phyloP scores from a whole-genome alignment of 2,113 vertebrate species.

The Cisticola juncidis region DNA sequence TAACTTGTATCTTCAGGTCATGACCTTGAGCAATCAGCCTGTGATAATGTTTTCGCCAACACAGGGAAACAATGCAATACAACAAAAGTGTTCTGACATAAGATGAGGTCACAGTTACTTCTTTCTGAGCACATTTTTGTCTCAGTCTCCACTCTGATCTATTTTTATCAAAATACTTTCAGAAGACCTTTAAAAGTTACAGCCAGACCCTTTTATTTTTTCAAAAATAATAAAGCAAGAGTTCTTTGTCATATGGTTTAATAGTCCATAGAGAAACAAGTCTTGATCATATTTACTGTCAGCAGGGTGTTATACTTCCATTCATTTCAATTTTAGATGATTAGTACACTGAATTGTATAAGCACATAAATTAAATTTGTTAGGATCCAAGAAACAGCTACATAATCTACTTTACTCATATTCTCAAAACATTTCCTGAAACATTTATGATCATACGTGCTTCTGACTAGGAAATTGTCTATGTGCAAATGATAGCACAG shows the following conservation, averaged over 20 bases:
- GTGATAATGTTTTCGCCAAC: not conserved
- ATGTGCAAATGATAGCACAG: not conserved
- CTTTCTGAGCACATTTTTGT: not conserved
- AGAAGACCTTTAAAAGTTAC: not conserved
- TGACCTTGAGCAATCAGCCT: not conserved
- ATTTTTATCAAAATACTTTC: constrained; percentile 22
- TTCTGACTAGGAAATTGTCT: not conserved
- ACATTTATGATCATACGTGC: not conserved
- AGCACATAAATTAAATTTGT: not conserved
- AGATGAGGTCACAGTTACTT: constrained; percentile 2
- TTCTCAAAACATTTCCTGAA: not conserved
- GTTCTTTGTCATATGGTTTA: not conserved
- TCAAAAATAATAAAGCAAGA: not conserved
- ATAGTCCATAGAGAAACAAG: not conserved
- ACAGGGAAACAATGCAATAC: not conserved
- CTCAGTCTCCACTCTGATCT: not conserved
- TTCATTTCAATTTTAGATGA: not conserved
- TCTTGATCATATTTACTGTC: not conserved
- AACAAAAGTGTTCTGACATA: constrained; percentile 6
- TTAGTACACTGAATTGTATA: not conserved
- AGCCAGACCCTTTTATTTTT: not conserved
- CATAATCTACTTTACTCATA: not conserved
- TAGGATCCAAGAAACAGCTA: not conserved
- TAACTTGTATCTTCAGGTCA: not conserved
- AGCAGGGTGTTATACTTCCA: not conserved